Evolutionary conservation across 2,797 vertebrate genomes (phyloP).

Genomic region (Falco cherrug): DNA sequence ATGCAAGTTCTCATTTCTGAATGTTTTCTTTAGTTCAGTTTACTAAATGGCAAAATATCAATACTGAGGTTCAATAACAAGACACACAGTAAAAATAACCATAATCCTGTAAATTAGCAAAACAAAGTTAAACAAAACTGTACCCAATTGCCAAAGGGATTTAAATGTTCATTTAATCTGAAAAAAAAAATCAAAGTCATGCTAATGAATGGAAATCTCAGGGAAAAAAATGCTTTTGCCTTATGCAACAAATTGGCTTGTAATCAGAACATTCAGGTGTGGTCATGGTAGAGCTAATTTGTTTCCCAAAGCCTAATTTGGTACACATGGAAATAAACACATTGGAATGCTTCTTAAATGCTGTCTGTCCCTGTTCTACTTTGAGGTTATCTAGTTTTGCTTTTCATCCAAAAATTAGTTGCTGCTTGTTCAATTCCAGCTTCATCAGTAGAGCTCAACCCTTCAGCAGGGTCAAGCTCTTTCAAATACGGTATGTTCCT

Average conservation of each 20-base stretch:
- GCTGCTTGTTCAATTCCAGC: background rate
- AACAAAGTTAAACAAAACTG: background rate
- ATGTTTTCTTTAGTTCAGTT: background rate
- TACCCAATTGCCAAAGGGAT: background rate
- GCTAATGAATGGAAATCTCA: conserved; percentile 34
- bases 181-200: background rate
- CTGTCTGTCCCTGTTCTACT: background rate
- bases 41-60: background rate
- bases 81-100: background rate
- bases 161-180: background rate
- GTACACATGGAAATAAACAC: conserved; percentile 59
- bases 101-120: background rate
- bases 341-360: conserved; percentile 29
- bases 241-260: conserved; percentile 43
- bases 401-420: conserved; percentile 4
- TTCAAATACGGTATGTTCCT: background rate
- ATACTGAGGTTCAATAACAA: background rate
- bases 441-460: background rate
- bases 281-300: conserved; percentile 36
- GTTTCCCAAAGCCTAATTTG: conserved; percentile 49
- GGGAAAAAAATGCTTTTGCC: conserved; percentile 20
- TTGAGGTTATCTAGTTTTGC: conserved; percentile 1
- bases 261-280: conserved; percentile 53
- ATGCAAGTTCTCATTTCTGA: background rate
- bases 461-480: background rate